These are phyloP conservation scores for Amphibalanus amphitrite DNA, from an alignment of 1,140 invertebrate genomes.

Conservation along the genomic window DNA sequence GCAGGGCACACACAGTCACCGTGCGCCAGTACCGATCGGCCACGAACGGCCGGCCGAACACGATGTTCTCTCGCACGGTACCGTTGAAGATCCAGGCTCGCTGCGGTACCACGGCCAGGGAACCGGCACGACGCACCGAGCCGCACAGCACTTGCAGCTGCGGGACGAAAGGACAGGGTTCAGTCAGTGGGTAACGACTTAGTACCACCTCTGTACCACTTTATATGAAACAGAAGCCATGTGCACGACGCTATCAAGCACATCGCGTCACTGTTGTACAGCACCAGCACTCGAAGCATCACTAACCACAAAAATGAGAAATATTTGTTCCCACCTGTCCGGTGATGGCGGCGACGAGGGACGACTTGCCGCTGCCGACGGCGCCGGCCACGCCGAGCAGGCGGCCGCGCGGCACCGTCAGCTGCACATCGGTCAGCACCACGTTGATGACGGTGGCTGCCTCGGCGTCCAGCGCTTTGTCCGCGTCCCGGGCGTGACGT, in stretches of 20 bases:
- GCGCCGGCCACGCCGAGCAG: conserved; percentile 4
- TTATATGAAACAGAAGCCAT: too few relatives aligned
- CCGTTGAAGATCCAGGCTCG: conserved; percentile 41
- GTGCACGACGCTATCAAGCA: too few relatives aligned
- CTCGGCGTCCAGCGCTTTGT: too few relatives aligned
- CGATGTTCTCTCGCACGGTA: conserved; percentile 39
- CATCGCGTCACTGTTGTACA: too few relatives aligned
- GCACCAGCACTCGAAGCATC: too few relatives aligned
- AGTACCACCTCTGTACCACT: too few relatives aligned
- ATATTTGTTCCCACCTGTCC: too few relatives aligned
- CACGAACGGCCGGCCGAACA: conserved; percentile 38
- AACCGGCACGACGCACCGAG: conserved; percentile 22
- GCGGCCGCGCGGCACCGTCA: background rate
- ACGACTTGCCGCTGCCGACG: conserved; percentile 4
- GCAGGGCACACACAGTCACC: conserved; percentile 36
- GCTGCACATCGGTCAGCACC: background rate
- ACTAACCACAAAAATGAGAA: too few relatives aligned
- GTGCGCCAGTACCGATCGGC: conserved; percentile 28
- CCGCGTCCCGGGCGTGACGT: too few relatives aligned
- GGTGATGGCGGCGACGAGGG: conserved; percentile 1
- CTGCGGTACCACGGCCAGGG: conserved; percentile 36
- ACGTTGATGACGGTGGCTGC: background rate
- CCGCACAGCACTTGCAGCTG: conserved; percentile 19
- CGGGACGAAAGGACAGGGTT: too few relatives aligned
- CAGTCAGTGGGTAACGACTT: too few relatives aligned